Evolutionary conservation across 2,113 vertebrate species (phyloP), one percentile per base, ranked within the genome.

Genomic region (Apteryx mantelli): DNA sequence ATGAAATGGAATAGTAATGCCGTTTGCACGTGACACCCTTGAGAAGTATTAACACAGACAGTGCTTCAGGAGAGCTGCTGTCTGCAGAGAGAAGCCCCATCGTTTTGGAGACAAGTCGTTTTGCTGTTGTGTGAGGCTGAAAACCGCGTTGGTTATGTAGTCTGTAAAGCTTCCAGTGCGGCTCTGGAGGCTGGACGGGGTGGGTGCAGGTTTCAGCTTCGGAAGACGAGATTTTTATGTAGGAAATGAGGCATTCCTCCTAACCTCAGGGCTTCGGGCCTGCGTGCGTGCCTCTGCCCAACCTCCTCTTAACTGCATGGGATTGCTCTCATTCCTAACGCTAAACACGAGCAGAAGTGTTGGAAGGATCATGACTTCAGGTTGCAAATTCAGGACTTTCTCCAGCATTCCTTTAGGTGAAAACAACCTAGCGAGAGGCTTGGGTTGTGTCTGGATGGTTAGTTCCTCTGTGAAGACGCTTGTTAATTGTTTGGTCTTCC

Each of bases 271-370:
- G 55, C 91, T 78, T 50, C 32, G 6, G 40, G 80, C 58, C 79
- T 60, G 68, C 3, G 0, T 91, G 89, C 63, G 9, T 24, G 6
- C 10, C 3, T 96, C 95, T 80, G 87, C 91, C 88, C 70, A 50
- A 58, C 82, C 86, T 94, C 89, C 94, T 91, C 76, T 68, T 2
- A 1, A 88, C 81, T 12, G 14, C 83, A 50, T 1, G 78, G 55
- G 84, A 38, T 74, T 89, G 91, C 91, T 92, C 70, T 79, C 40
- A n/a, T 77, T 68, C 61, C 8, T 3, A 56, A 56, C 91, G 91
- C 86, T 95, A 97, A 95, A 95, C 63, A 86, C 2, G 24, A 82
- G 63, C 65, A 79, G 93, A 89, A 92, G 87, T 95, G 93, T 95
- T 95, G 94, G 92, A 93, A 97, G 78, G 61, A 85, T 73, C 6